Conservation (phyloP, 2,797 vertebrate species). For the Smutsia gigantea region DNA sequence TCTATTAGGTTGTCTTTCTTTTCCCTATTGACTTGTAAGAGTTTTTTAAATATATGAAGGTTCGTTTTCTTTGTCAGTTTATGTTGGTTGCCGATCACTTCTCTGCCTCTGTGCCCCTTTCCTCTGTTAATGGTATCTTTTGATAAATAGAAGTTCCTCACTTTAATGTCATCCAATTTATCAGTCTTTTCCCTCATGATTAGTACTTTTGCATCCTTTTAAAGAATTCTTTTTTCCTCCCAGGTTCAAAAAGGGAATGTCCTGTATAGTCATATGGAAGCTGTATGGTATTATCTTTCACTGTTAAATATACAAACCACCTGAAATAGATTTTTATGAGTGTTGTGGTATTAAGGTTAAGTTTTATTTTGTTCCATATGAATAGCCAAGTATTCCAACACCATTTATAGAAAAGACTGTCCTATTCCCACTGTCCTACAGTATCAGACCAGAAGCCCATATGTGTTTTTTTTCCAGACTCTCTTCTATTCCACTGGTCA, state of each 20-base stretch:
- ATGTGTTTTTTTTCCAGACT: background rate
- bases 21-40: background rate
- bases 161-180: background rate
- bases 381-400: background rate
- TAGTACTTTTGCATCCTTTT: background rate
- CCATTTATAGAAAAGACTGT: background rate
- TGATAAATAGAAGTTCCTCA: constrained; percentile 12
- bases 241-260: background rate
- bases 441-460: background rate
- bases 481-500: background rate
- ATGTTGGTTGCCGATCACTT: background rate
- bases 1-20: background rate
- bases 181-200: background rate
- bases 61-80: background rate
- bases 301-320: background rate
- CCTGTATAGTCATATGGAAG: background rate
- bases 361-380: background rate
- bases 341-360: background rate
- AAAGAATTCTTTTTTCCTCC: background rate
- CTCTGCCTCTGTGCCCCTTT: background rate
- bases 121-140: background rate
- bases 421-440: background rate
- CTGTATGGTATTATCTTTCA: background rate
- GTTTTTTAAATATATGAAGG: background rate
- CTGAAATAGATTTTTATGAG: constrained; percentile 5